phyloP scores from a whole-genome alignment of 1,140 invertebrate species.

The Galendromus occidentalis region DNA sequence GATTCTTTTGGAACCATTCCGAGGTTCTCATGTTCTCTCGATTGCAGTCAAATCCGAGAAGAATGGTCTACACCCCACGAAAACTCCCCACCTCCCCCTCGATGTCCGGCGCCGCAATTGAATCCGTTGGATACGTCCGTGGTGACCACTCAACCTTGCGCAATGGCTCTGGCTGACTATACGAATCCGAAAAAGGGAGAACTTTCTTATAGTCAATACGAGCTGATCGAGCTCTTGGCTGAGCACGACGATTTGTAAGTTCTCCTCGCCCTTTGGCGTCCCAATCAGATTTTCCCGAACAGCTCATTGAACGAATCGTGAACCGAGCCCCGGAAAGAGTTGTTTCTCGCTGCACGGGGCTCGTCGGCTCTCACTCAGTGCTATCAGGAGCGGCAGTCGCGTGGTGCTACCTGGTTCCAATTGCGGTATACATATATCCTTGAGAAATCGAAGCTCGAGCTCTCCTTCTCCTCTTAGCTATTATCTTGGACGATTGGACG shows the following conservation, averaged over 20 bases:
- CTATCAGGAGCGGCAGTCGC: too few species aligned
- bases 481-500: background rate
- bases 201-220: slow-evolving; percentile 3
- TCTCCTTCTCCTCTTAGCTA: background rate
- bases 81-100: background rate
- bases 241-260: background rate
- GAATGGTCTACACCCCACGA: background rate
- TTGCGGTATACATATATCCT: background rate
- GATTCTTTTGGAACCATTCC: too few species aligned
- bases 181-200: background rate
- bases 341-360: too few species aligned
- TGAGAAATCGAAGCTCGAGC: background rate
- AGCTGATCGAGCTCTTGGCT: background rate
- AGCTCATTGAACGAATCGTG: too few species aligned
- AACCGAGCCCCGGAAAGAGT: too few species aligned
- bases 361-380: too few species aligned
- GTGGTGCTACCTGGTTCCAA: too few species aligned
- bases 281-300: too few species aligned
- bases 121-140: background rate
- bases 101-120: background rate
- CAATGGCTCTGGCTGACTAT: background rate
- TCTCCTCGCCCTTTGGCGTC: too few species aligned
- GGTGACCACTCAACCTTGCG: background rate
- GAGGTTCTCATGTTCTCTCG: background rate
- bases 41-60: slow-evolving; percentile 6